Percentiles rank a stretch among this genome's conserved stretches.
phyloP scores from a whole-genome alignment of 1,140 invertebrate species.

The Cherax destructor region DNA sequence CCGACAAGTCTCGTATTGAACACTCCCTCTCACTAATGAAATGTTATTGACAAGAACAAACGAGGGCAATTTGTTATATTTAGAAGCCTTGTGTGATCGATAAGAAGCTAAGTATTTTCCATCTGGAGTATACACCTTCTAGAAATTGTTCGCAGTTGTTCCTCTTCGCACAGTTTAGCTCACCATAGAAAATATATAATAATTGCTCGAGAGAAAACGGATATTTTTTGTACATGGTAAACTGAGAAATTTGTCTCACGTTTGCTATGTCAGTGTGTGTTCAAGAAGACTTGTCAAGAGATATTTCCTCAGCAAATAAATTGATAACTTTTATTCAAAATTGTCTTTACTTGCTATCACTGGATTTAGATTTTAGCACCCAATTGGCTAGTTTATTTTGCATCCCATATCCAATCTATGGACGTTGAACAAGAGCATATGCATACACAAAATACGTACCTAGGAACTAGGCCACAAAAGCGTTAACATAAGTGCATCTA shows the following conservation, averaged over 20 bases:
- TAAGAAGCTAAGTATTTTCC: neutral
- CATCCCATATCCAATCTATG: no score
- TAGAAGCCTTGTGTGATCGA: neutral
- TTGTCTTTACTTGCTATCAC: no score
- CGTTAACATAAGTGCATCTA: no score
- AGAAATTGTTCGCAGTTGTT: slow-evolving; percentile 1
- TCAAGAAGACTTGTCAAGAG: no score
- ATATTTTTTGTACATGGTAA: neutral
- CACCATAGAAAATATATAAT: slow-evolving; percentile 1
- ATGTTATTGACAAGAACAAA: neutral
- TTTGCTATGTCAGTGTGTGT: no score
- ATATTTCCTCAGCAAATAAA: no score
- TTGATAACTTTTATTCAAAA: no score
- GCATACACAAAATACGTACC: no score
- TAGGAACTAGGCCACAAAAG: no score
- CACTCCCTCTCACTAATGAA: neutral
- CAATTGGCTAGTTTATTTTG: no score
- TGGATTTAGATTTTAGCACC: no score
- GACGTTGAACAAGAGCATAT: no score
- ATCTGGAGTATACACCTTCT: neutral
- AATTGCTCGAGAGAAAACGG: neutral
- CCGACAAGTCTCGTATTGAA: neutral
- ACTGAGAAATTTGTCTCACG: neutral
- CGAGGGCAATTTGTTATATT: neutral
- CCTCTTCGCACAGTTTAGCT: neutral